Conservation (phyloP, 2,888 invertebrate species). For the Erynnis tages region DNA sequence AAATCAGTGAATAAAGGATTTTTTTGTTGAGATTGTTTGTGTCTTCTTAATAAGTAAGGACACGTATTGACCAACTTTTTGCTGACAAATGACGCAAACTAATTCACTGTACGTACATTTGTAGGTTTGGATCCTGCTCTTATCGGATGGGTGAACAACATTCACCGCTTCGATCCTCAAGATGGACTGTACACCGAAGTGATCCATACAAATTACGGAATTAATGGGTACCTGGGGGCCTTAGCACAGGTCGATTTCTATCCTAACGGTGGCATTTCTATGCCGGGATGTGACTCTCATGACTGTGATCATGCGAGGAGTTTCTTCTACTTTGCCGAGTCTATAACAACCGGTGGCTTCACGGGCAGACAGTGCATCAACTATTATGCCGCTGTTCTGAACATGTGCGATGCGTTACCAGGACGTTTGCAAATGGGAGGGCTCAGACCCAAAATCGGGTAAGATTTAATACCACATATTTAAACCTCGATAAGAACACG, state of each 20-base stretch:
- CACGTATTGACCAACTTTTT: too few relatives aligned
- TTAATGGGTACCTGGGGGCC: constrained; percentile 52
- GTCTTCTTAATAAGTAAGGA: too few relatives aligned
- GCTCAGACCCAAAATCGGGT: constrained; percentile 56
- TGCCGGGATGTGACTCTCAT: constrained; percentile 59
- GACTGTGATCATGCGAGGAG: constrained; percentile 56
- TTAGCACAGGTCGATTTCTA: constrained; percentile 61
- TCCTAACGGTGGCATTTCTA: constrained; percentile 58
- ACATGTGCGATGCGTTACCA: constrained; percentile 45
- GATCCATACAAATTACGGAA: constrained; percentile 59
- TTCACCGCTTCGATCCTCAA: constrained; percentile 48
- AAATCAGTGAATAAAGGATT: too few relatives aligned
- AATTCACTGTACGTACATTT: too few relatives aligned
- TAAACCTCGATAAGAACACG: neutral
- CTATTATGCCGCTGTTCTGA: constrained; percentile 51
- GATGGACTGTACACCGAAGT: constrained; percentile 62
- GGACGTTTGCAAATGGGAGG: constrained; percentile 59
- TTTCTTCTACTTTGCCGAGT: constrained; percentile 58
- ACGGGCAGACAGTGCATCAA: constrained; percentile 55
- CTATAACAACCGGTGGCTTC: constrained; percentile 50
- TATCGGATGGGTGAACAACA: constrained; percentile 57
- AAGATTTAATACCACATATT: constrained; percentile 27
- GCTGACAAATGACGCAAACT: too few relatives aligned
- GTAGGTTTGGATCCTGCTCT: constrained; percentile 58
- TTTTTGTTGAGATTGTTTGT: too few relatives aligned